These are phyloP conservation scores for Drosophila incognita DNA, from an alignment of 2,888 invertebrate genomes.

Conservation along the genomic window DNA sequence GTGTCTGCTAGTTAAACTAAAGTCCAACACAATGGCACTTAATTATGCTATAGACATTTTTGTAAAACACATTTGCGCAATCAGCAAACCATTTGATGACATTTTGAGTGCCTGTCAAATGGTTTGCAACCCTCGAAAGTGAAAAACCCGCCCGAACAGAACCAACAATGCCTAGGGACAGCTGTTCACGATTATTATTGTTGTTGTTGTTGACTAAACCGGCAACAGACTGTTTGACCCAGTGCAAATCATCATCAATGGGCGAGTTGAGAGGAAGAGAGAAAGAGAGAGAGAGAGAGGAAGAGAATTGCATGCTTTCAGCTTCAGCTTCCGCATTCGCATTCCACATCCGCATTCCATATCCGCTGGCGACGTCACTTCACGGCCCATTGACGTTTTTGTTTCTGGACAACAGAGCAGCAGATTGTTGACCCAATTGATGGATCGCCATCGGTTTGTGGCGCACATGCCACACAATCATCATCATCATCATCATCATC, in stretches of 20 bases:
- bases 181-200: conserved; percentile 48
- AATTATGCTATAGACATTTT: conserved; percentile 54
- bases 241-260: conserved; percentile 33
- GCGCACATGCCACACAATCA: conserved; percentile 24
- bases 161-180: conserved; percentile 39
- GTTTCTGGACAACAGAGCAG: conserved; percentile 39
- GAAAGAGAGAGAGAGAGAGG: not conserved
- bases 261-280: not conserved
- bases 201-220: conserved; percentile 9
- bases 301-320: conserved; percentile 22
- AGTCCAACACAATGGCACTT: conserved; percentile 13
- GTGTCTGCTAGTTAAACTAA: conserved; percentile 13
- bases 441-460: conserved; percentile 41
- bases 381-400: conserved; percentile 64
- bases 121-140: conserved; percentile 48
- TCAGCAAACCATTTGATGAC: conserved; percentile 69
- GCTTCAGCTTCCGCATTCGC: conserved; percentile 41
- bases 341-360: conserved; percentile 34
- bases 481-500: conserved; percentile 4
- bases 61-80: conserved; percentile 47
- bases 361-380: conserved; percentile 45
- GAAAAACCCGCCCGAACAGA: conserved; percentile 2
- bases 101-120: conserved; percentile 66
- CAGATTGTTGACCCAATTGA: conserved; percentile 61
- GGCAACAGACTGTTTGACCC: conserved; percentile 39